These are phyloP conservation scores for Pterocles orientalis DNA, from an alignment of 2,113 vertebrate genomes.

Conservation along the genomic window DNA sequence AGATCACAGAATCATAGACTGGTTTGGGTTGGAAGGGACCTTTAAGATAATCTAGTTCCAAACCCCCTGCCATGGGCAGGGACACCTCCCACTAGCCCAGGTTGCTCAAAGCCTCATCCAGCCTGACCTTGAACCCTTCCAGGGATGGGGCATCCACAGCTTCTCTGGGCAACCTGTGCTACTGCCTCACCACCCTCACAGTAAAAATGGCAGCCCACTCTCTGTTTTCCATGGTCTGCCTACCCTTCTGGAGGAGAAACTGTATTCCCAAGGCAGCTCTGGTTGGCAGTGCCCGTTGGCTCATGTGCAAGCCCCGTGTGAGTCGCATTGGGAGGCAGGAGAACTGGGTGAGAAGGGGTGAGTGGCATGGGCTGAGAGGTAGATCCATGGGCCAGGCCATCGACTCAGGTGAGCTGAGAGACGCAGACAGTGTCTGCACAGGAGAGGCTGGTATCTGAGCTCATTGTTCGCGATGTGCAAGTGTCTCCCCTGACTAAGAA, in stretches of 20 bases:
- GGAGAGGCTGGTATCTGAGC: neutral
- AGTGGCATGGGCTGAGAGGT: neutral
- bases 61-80: too few species aligned
- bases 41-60: too few species aligned
- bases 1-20: neutral
- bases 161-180: too few species aligned
- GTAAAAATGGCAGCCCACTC: neutral
- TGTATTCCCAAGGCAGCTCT: neutral
- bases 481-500: neutral
- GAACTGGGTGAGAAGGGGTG: neutral
- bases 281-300: neutral
- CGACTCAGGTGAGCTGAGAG: neutral
- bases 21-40: too few species aligned
- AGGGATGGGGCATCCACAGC: too few species aligned
- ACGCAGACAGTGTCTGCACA: neutral
- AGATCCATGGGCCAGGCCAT: neutral
- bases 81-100: too few species aligned
- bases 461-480: neutral
- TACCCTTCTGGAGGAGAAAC: neutral
- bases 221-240: neutral
- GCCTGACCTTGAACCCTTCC: too few species aligned
- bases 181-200: too few species aligned
- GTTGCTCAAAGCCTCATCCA: too few species aligned
- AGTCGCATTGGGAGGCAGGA: neutral
- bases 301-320: fast-evolving